phyloP scores from a whole-genome alignment of 92 coral and sea anemone genomes.

The Zoanthus sociatus region DNA sequence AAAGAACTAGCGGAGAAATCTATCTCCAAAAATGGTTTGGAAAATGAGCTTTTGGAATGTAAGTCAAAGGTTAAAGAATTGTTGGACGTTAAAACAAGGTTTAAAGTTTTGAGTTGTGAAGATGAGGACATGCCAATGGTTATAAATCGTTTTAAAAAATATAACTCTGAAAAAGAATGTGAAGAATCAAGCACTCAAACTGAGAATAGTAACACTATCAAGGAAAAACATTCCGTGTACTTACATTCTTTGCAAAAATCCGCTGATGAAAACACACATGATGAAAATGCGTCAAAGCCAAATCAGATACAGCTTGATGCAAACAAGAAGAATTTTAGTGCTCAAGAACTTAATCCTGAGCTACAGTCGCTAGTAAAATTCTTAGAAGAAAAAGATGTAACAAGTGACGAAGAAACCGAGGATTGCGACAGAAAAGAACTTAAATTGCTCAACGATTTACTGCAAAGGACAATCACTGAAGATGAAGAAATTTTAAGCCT shows the following conservation, averaged over 20 bases:
- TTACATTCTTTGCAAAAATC: neutral
- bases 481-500: slow-evolving; percentile 56
- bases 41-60: slow-evolving; percentile 58
- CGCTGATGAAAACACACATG: neutral
- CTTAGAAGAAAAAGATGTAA: neutral
- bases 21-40: slow-evolving; percentile 67
- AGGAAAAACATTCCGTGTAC: neutral
- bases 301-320: neutral
- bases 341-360: no score
- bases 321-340: neutral
- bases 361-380: no score
- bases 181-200: neutral
- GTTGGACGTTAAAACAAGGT: slow-evolving; percentile 47
- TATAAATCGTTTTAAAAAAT: slow-evolving; percentile 42
- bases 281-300: neutral
- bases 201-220: neutral
- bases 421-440: slow-evolving; percentile 43
- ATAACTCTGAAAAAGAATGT: slow-evolving; percentile 28
- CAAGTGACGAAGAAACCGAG: neutral
- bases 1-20: slow-evolving; percentile 80
- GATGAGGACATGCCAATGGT: slow-evolving; percentile 59
- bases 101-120: slow-evolving; percentile 66
- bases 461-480: slow-evolving; percentile 41
- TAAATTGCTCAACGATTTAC: slow-evolving; percentile 18
- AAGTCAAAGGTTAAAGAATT: slow-evolving; percentile 57